phyloP scores from a whole-genome alignment of 2,888 invertebrate species.

The Isotomurus palustris region DNA sequence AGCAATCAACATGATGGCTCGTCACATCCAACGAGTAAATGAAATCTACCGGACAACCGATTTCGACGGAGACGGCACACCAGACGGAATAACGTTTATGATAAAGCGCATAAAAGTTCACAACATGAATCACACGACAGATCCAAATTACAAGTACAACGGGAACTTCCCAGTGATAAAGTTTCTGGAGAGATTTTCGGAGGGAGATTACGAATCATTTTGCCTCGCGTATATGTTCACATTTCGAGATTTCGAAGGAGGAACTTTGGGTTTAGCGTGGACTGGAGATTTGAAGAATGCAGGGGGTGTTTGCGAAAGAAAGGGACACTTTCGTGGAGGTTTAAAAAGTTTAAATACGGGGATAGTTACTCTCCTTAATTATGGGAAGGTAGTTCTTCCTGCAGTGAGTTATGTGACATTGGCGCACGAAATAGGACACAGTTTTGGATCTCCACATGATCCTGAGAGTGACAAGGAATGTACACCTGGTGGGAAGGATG shows the following conservation, averaged over 20 bases:
- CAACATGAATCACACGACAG: constrained; percentile 69
- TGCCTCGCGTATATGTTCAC: constrained; percentile 99
- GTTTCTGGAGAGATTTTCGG: constrained; percentile 91
- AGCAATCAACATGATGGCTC: constrained; percentile 90
- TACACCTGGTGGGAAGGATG: constrained; percentile 91
- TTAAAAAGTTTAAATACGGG: constrained; percentile 95
- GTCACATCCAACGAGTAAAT: constrained; percentile 90
- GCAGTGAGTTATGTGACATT: constrained; percentile 96
- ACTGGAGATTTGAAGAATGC: constrained; percentile 87
- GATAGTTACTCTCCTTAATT: constrained; percentile 94
- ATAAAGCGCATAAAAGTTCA: constrained; percentile 93
- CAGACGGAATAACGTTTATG: constrained; percentile 92
- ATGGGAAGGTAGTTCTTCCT: constrained; percentile 96
- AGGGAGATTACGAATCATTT: constrained; percentile 96
- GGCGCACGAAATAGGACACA: constrained; percentile 99
- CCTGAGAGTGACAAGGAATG: constrained; percentile 70
- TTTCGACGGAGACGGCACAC: constrained; percentile 86
- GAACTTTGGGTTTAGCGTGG: constrained; percentile 95
- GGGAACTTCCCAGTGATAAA: constrained; percentile 97
- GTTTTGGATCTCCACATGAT: constrained; percentile 97
- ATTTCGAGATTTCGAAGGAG: constrained; percentile 92
- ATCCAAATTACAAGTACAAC: constrained; percentile 81
- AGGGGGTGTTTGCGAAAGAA: constrained; percentile 96
- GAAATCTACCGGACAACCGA: constrained; percentile 58
- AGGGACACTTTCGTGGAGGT: constrained; percentile 91